Evolutionary conservation across 2,888 invertebrate genomes (phyloP).

Genomic region (Piscicola geometra): DNA sequence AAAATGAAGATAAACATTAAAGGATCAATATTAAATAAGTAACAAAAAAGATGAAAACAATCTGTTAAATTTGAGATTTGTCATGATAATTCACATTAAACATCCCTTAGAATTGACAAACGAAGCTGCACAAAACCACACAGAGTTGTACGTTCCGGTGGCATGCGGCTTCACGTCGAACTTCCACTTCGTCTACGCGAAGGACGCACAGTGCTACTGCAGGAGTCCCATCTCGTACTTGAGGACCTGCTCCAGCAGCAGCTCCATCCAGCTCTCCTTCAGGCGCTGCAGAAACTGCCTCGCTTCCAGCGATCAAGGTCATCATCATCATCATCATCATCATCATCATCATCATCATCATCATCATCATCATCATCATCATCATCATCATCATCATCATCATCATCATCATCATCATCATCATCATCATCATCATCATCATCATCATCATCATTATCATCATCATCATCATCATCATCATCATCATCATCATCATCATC

Average conservation of each 20-base stretch:
- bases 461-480: background rate
- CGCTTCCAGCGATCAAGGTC: conserved; percentile 7
- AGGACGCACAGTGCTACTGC: conserved; percentile 16
- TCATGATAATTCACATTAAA: too few species aligned
- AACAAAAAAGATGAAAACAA: too few species aligned
- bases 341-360: background rate
- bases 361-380: background rate
- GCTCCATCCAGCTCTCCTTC: conserved; percentile 5
- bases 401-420: background rate
- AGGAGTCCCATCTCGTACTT: conserved; percentile 19
- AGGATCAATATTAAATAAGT: too few species aligned
- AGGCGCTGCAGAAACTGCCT: conserved; percentile 14
- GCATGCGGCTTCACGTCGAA: background rate
- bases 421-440: background rate
- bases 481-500: background rate
- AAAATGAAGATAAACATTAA: too few species aligned
- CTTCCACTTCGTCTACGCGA: conserved; percentile 22
- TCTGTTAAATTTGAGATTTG: too few species aligned
- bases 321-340: background rate
- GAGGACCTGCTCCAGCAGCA: background rate
- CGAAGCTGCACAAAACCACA: too few species aligned
- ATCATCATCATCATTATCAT: background rate
- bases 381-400: background rate
- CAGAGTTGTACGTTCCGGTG: background rate
- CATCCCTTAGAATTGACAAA: too few species aligned